A percentile compares a stretch with the other conserved stretches of the same genome.
phyloP scores from a whole-genome alignment of 2,888 invertebrate species.

The Gonocerus acuteangulatus region DNA sequence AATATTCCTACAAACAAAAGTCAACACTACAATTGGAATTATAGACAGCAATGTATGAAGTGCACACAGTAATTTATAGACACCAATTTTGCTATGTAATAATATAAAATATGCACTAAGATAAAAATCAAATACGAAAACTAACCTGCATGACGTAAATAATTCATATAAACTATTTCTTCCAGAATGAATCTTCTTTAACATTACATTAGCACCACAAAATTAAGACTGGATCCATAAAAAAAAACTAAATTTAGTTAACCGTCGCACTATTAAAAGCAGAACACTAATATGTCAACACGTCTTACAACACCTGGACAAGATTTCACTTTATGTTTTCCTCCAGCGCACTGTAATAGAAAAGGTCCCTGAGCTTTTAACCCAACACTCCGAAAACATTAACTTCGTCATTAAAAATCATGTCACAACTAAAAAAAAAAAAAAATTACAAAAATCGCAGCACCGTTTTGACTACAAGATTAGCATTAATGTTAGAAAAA shows the following conservation, averaged over 20 bases:
- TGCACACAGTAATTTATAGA: too few species aligned
- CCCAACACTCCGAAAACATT: not conserved
- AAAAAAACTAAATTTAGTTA: slow-evolving; percentile 6
- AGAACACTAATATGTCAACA: slow-evolving; percentile 32
- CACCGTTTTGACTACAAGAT: slow-evolving; percentile 28
- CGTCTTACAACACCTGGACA: slow-evolving; percentile 32
- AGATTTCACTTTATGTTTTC: slow-evolving; percentile 33
- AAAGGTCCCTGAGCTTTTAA: slow-evolving; percentile 7
- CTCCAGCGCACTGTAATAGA: slow-evolving; percentile 1
- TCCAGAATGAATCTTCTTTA: slow-evolving; percentile 28
- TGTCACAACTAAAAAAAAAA: not conserved
- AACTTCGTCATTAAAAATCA: not conserved
- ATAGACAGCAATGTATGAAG: too few species aligned
- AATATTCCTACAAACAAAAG: too few species aligned
- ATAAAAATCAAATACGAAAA: slow-evolving; percentile 1
- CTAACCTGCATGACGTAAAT: slow-evolving; percentile 41
- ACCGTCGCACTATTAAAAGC: not conserved
- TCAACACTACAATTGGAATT: too few species aligned
- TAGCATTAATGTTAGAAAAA: slow-evolving; percentile 38
- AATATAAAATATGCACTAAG: slow-evolving; percentile 1
- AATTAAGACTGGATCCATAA: slow-evolving; percentile 24
- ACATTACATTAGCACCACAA: slow-evolving; percentile 34
- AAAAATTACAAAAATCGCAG: slow-evolving; percentile 12
- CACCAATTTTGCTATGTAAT: too few species aligned
- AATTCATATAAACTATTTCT: slow-evolving; percentile 38